These are phyloP conservation scores for Lonchura striata DNA, from an alignment of 2,113 vertebrate species.

Conservation along the genomic window DNA sequence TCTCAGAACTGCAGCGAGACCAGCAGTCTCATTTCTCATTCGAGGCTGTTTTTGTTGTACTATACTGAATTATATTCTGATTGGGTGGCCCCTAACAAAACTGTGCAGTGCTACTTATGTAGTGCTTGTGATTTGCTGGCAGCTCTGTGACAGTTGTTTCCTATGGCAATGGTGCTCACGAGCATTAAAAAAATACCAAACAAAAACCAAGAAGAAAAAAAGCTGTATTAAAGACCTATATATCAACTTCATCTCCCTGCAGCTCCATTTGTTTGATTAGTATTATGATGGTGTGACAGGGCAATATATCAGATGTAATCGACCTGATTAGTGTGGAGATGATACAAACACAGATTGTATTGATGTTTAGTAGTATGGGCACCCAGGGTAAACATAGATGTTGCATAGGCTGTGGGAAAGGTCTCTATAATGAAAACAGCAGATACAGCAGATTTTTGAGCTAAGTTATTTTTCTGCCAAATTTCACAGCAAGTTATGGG, in stretches of 20 bases:
- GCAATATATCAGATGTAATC: constrained; percentile 80
- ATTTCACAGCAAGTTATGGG: constrained; percentile 32
- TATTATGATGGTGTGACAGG: constrained; percentile 69
- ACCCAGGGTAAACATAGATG: constrained; percentile 69
- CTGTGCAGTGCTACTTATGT: not conserved
- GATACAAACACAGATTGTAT: constrained; percentile 79
- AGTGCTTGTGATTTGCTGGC: not conserved
- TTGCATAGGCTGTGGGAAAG: constrained; percentile 51
- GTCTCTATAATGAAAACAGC: constrained; percentile 59
- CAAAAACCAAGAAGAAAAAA: not conserved
- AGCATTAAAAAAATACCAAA: not conserved
- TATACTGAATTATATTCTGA: constrained; percentile 29
- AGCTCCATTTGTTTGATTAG: constrained; percentile 81
- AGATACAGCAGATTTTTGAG: constrained; percentile 63
- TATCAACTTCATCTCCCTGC: constrained; percentile 32
- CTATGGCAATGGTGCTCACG: not conserved
- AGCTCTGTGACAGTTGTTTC: not conserved
- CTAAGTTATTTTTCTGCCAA: constrained; percentile 64
- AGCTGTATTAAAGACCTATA: constrained; percentile 26
- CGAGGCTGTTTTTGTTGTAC: constrained; percentile 45
- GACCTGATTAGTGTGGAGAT: constrained; percentile 85
- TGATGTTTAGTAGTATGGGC: constrained; percentile 73
- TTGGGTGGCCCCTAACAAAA: constrained; percentile 35
- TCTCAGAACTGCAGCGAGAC: constrained; percentile 27
- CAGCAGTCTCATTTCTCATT: constrained; percentile 55